Percentiles rank a stretch among this genome's conserved stretches.
These are phyloP conservation scores for Bubo scandiacus DNA, from an alignment of 2,113 vertebrate genomes.

Conservation along the genomic window DNA sequence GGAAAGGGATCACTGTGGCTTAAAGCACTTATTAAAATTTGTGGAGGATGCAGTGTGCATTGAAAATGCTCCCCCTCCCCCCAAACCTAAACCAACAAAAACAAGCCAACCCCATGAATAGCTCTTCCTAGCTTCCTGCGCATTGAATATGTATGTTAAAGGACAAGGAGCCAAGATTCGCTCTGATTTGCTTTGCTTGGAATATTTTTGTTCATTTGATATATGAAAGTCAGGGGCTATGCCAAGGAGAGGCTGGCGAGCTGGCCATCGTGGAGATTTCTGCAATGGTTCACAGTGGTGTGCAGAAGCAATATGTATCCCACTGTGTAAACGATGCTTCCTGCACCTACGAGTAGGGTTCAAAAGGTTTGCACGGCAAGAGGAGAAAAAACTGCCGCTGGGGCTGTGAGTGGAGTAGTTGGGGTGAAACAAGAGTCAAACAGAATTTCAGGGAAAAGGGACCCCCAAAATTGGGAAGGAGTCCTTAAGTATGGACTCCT, in stretches of 20 bases:
- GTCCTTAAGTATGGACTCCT: neutral
- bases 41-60: neutral
- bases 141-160: conserved; percentile 65
- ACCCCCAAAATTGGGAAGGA: neutral
- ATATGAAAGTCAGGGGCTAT: conserved; percentile 31
- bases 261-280: conserved; percentile 42
- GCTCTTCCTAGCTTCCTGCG: conserved; percentile 66
- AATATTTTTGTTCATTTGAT: conserved; percentile 58
- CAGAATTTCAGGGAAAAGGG: neutral
- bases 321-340: conserved; percentile 50
- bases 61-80: neutral
- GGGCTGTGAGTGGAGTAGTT: neutral
- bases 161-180: conserved; percentile 17
- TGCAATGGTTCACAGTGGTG: conserved; percentile 62
- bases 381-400: neutral
- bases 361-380: neutral
- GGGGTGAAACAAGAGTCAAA: neutral
- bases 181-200: conserved; percentile 69
- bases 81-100: conserved; percentile 54
- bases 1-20: neutral
- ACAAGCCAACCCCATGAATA: conserved; percentile 54
- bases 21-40: conserved; percentile 31
- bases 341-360: neutral
- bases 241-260: conserved; percentile 63
- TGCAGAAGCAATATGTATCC: conserved; percentile 62